Percentiles rank a stretch among this genome's conserved stretches.
Evolutionary conservation across 2,888 invertebrate genomes (phyloP).

Genomic region (Lumbricus terrestris): DNA sequence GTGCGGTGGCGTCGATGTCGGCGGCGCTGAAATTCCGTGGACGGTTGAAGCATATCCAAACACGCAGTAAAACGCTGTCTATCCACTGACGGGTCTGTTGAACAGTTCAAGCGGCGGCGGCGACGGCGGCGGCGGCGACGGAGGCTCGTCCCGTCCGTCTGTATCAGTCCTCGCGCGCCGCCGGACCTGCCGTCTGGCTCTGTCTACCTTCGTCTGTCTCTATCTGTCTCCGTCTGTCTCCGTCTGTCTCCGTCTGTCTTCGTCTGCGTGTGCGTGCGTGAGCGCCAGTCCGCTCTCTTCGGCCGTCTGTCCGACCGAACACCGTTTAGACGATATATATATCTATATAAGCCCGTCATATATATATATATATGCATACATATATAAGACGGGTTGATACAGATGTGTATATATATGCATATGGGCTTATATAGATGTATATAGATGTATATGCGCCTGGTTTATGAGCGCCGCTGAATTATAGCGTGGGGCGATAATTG

Average conservation of each 20-base stretch:
- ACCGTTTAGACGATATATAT: background rate
- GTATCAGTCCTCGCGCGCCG: background rate
- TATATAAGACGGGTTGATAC: too few species aligned
- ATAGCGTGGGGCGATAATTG: background rate
- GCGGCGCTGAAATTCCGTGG: background rate
- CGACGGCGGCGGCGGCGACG: too few species aligned
- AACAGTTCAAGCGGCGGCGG: background rate
- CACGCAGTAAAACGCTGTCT: background rate
- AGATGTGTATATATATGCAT: background rate
- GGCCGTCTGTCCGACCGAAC: background rate
- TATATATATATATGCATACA: too few species aligned
- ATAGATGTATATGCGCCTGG: background rate
- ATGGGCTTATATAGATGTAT: too few species aligned
- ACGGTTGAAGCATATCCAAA: background rate
- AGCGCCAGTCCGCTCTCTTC: too few species aligned
- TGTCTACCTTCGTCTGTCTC: background rate
- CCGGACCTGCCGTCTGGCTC: background rate
- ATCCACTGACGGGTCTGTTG: background rate
- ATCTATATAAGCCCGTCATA: too few species aligned
- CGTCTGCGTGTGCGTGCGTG: too few species aligned
- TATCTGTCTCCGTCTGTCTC: too few species aligned
- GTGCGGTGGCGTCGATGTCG: background rate
- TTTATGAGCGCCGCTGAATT: conserved; percentile 3
- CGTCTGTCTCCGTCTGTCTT: too few species aligned
- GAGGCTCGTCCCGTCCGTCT: background rate